Evolutionary conservation across 2,888 invertebrate genomes (phyloP).

Genomic region (Allacma fusca): DNA sequence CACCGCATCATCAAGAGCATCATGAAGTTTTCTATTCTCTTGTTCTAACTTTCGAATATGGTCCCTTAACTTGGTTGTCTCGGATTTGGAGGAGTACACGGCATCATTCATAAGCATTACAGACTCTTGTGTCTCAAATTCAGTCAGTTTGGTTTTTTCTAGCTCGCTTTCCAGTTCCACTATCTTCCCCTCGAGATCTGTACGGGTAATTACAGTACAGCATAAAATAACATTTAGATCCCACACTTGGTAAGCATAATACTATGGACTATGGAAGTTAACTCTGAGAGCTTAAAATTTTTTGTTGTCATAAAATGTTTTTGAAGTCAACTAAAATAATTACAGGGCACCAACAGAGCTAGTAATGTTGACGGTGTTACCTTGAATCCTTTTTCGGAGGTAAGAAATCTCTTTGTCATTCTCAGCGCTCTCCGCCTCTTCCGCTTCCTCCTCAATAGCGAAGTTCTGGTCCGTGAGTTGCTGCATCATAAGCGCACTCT

Average conservation of each 20-base stretch:
- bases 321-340: too few species aligned
- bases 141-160: constrained; percentile 54
- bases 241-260: too few species aligned
- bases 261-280: too few species aligned
- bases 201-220: background rate
- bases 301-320: too few species aligned
- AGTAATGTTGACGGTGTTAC: constrained; percentile 39
- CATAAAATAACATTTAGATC: too few species aligned
- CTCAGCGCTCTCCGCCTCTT: constrained; percentile 51
- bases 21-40: constrained; percentile 49
- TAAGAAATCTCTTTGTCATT: constrained; percentile 57
- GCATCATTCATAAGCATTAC: constrained; percentile 56
- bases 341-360: background rate
- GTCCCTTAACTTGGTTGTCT: constrained; percentile 49
- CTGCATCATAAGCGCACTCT: constrained; percentile 73
- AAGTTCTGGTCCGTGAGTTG: constrained; percentile 50
- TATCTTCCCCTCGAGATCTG: constrained; percentile 53
- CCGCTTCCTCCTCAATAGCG: constrained; percentile 48
- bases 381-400: constrained; percentile 55
- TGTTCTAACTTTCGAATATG: constrained; percentile 48
- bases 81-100: constrained; percentile 48
- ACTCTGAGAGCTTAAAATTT: too few species aligned
- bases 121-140: constrained; percentile 59
- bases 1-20: constrained; percentile 50
- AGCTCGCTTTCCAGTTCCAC: constrained; percentile 55